phyloP scores from a whole-genome alignment of 2,888 invertebrate species.

The Lutraria lutraria region DNA sequence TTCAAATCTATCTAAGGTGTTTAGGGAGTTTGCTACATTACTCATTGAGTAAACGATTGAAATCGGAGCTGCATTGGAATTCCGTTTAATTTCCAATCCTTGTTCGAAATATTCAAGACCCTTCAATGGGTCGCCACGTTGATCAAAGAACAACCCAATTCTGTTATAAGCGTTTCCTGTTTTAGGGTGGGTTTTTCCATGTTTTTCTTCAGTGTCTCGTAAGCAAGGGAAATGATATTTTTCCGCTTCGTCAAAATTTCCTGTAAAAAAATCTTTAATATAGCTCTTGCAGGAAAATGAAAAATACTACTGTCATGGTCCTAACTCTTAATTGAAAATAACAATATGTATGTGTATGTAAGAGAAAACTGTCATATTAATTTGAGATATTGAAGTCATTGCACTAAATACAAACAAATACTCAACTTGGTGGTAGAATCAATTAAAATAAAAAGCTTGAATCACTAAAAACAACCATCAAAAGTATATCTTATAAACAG shows the following conservation, averaged over 20 bases:
- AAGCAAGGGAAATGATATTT: conserved; percentile 39
- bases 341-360: too few species aligned
- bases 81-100: conserved; percentile 34
- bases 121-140: conserved; percentile 24
- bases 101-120: conserved; percentile 36
- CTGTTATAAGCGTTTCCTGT: conserved; percentile 23
- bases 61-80: conserved; percentile 28
- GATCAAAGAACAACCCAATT: conserved; percentile 34
- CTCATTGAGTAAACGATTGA: conserved; percentile 38
- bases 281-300: too few species aligned
- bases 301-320: too few species aligned
- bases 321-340: too few species aligned
- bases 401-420: too few species aligned
- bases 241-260: conserved; percentile 34
- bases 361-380: too few species aligned
- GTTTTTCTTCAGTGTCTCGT: conserved; percentile 16
- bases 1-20: conserved; percentile 17
- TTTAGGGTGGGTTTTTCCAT: conserved; percentile 26
- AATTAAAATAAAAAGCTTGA: too few species aligned
- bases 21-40: conserved; percentile 33
- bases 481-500: too few species aligned
- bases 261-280: neutral
- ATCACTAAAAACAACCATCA: too few species aligned
- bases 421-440: too few species aligned
- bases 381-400: too few species aligned